Evolutionary conservation across 2,113 vertebrate genomes (phyloP), one percentile per base, ranked within the genome.

Genomic region (Malaclemys terrapin): DNA sequence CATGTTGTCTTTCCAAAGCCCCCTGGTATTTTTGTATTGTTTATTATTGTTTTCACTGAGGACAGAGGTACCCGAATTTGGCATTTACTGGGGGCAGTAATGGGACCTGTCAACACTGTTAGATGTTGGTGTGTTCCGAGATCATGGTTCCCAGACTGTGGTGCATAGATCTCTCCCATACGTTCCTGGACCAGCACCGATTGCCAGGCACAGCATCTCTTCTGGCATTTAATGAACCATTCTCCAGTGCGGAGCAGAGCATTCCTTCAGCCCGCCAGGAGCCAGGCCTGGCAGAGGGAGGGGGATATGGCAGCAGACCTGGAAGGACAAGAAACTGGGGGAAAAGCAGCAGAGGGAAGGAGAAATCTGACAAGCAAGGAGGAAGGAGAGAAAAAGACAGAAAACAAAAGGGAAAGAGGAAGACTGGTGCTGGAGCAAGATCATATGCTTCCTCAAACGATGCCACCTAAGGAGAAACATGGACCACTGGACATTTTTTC

Each of bases 101-200:
- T n/a, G 69, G 12, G 65, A 29, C 4, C 54, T 10, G 5, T 6
- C 52, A 65, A 10, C 47, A 62, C 29, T 4, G 38, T 3, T 11
- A 59, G 9, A n/a, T 19, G 47, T 81, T 82, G 20, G 79, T 2
- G 59, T n/a, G 20, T 52, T 85, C 72, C 20, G 45, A 0, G 1
- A 20, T 0, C 62, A 22, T 0, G 1, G 38, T 0, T 0, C 22
- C 85, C 53, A 1, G 54, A 3, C 35, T 27, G 9, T 7, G 49
- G 56, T n/a, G 57, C 29, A 65, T 10, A 52, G 16, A n/a, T 78
- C 8, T 91, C 42, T 52, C 1, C 1, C 0, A 1, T 25, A 10
- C 0, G 10, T 5, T 0, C 0, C 16, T 8, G 8, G 47, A 12
- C 78, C 57, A 19, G 22, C 19, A 3, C 14, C 1, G 59, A 79